A percentile compares a stretch with the other conserved stretches of the same genome.
Evolutionary conservation across 2,888 invertebrate genomes (phyloP).

Genomic region (Thalpophila matura): DNA sequence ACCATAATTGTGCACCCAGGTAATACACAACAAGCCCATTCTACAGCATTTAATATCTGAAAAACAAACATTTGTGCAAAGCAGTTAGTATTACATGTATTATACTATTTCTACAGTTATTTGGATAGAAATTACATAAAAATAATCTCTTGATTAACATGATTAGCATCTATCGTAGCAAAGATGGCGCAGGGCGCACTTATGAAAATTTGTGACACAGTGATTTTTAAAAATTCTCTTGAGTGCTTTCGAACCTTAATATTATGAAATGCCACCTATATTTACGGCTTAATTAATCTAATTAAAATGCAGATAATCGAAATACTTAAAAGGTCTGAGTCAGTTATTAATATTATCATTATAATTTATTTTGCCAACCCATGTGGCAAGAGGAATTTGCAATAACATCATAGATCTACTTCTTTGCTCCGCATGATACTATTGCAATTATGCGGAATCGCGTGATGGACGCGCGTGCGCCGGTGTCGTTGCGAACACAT

Average conservation of each 20-base stretch:
- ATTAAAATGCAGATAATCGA: too few species aligned
- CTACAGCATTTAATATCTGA: constrained; percentile 56
- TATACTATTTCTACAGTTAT: constrained; percentile 16
- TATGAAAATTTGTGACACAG: too few species aligned
- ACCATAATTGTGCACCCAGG: constrained; percentile 11
- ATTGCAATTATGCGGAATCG: constrained; percentile 60
- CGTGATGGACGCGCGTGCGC: constrained; percentile 53
- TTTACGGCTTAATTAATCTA: too few species aligned
- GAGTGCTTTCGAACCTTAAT: too few species aligned
- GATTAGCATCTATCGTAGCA: too few species aligned
- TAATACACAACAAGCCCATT: constrained; percentile 47
- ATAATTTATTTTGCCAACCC: neutral
- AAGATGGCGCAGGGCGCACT: too few species aligned
- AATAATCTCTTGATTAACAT: too few species aligned
- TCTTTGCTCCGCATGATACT: constrained; percentile 43
- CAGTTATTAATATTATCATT: neutral
- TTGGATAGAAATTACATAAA: constrained; percentile 37
- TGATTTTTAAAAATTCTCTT: too few species aligned
- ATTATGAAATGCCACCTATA: too few species aligned
- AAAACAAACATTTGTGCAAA: constrained; percentile 51
- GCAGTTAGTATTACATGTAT: constrained; percentile 42
- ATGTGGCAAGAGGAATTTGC: neutral
- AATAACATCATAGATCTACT: constrained; percentile 23
- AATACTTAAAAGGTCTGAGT: neutral
- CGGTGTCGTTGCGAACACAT: constrained; percentile 45